Conservation (phyloP, 2,113 vertebrate genomes). For the Erythrolamprus reginae region DNA sequence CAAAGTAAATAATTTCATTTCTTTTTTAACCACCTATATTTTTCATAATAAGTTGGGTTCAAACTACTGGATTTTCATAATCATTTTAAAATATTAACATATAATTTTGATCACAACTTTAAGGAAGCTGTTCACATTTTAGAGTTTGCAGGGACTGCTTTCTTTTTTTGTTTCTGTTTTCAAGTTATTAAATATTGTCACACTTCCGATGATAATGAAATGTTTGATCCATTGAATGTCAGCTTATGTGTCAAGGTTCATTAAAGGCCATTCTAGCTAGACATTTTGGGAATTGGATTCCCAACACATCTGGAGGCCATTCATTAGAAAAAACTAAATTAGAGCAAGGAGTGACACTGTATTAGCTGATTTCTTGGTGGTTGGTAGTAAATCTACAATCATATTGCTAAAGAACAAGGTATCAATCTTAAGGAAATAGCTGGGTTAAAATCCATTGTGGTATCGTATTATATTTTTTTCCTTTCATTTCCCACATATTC, state of each 20-base stretch:
- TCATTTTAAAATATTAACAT: background rate
- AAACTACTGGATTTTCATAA: background rate
- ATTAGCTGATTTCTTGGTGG: background rate
- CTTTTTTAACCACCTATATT: background rate
- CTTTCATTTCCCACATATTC: conserved; percentile 9
- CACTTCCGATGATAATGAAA: background rate
- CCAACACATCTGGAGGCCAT: background rate
- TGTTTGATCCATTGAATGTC: background rate
- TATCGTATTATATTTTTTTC: background rate
- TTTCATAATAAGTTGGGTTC: background rate
- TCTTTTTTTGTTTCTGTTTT: background rate
- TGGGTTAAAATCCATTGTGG: background rate
- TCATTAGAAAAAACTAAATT: background rate
- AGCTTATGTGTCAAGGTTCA: background rate
- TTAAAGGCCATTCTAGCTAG: background rate
- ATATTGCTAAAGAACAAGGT: background rate
- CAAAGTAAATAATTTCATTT: background rate
- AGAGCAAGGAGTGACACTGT: background rate
- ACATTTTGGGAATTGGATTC: background rate
- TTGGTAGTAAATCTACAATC: background rate
- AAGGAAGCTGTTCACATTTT: background rate
- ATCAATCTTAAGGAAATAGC: background rate
- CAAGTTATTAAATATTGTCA: background rate
- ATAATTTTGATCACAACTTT: background rate
- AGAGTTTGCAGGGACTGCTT: background rate